phyloP scores from a whole-genome alignment of 1,140 invertebrate species.

The Araneus ventricosus region DNA sequence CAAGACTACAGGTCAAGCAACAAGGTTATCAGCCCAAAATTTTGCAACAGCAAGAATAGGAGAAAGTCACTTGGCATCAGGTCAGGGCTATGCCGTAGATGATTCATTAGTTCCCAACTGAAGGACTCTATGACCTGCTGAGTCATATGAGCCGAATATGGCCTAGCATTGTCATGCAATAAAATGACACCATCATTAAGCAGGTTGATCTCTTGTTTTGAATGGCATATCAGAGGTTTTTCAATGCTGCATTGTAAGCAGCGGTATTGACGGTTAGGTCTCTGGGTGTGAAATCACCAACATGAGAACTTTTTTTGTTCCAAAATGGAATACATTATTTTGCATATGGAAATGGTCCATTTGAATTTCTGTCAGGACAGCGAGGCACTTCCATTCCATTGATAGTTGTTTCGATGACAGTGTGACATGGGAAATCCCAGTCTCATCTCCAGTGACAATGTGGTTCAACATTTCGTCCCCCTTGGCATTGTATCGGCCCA shows the following conservation, averaged over 20 bases:
- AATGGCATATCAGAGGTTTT: not conserved
- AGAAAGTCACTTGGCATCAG: not conserved
- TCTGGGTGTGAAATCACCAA: not conserved
- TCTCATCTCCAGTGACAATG: not conserved
- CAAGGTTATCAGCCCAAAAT: not conserved
- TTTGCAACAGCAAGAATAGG: not conserved
- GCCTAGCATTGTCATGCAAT: not conserved
- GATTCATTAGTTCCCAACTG: not conserved
- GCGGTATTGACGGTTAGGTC: not conserved
- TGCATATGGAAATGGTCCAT: no score
- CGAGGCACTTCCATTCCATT: not conserved
- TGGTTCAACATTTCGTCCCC: not conserved
- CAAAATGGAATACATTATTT: no score
- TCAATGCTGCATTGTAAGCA: not conserved
- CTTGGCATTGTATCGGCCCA: not conserved
- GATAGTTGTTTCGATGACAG: not conserved
- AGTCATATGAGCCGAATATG: not conserved
- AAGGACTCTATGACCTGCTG: not conserved
- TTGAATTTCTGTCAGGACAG: no score
- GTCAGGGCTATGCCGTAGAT: not conserved
- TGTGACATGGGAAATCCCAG: not conserved
- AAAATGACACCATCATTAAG: not conserved
- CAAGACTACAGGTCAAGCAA: no score
- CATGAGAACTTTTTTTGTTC: no score
- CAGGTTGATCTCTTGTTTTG: no score